These are phyloP conservation scores for Bombus difficillimus DNA, from an alignment of 1,140 invertebrate species.

Conservation along the genomic window DNA sequence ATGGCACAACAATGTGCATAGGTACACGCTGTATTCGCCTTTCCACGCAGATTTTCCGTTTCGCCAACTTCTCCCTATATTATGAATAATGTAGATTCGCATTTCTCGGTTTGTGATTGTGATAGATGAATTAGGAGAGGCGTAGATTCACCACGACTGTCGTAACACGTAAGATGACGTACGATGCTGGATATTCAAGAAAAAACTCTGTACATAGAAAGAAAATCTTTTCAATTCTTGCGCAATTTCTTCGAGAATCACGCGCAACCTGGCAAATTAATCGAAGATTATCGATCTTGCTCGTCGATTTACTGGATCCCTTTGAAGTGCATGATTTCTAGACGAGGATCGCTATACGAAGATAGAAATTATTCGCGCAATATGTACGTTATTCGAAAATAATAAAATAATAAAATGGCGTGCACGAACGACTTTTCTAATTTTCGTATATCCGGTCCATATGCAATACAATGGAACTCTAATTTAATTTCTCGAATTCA, in stretches of 20 bases:
- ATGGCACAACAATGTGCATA: neutral
- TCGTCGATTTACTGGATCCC: neutral
- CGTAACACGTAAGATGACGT: neutral
- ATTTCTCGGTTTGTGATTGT: neutral
- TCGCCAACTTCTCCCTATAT: neutral
- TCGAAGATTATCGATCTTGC: conserved; percentile 12
- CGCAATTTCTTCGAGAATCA: neutral
- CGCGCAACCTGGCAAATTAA: neutral
- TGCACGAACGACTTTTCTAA: neutral
- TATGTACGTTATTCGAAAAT: neutral
- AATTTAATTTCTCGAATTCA: conserved; percentile 18
- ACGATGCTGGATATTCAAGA: too few species aligned
- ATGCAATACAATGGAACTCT: neutral
- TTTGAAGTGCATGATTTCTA: neutral
- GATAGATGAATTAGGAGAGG: conserved; percentile 6
- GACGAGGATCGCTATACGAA: neutral
- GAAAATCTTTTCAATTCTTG: neutral
- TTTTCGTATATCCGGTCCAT: neutral
- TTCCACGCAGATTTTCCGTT: neutral
- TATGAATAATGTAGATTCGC: conserved; percentile 12
- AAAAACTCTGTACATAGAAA: neutral
- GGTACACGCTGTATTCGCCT: neutral
- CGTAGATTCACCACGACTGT: neutral
- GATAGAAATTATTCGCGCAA: neutral
- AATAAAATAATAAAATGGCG: neutral